Evolutionary conservation across 2,797 vertebrate species (phyloP), one percentile per base, ranked within the genome.

Genomic region (Gallirallus australis): DNA sequence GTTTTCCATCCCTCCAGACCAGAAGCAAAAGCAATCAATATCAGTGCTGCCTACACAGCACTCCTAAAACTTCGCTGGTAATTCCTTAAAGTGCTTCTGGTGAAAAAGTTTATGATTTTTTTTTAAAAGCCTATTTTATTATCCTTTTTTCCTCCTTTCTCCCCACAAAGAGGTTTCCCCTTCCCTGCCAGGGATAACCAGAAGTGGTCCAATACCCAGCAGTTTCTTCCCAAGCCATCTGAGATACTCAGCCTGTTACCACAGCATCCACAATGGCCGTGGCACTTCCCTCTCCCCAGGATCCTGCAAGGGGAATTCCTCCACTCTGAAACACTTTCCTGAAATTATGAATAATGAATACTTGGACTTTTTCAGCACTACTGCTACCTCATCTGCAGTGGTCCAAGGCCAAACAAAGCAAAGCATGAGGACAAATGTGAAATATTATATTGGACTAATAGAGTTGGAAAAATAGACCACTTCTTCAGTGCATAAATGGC

Each of bases 381-480:
- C 33, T 69, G 30, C 63, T 84, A 82, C 73, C 35, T 82, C 3
- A 3, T 77, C 68, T 56, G 68, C 52, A 35, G 82, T 10, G 18
- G 52, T 76, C 60, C 48, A 56, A 82, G 64, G 64, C 78, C 75
- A 91, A 93, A 70, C 61, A 90, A 95, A 93, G 81, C 84, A 77
- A 87, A 91, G 56, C 6, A 8, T 6, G n/a, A 91, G 52, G 71
- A 90, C 42, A 60, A 69, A 80, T 10, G 23, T 77, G 89, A 94
- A 93, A 81, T 81, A 70, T 17, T 66, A 63, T 17, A 77, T 35
- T 42, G 39, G 52, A 63, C 48, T 77, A 82, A 89, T 30, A 77
- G 1, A 85, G 56, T 9, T 86, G 61, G 40, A 42, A 94, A 89
- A 89, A 69, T 1, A 59, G 72, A 66, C 30, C 61, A 72, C 52